Percentiles rank a stretch among this genome's conserved stretches.
Conservation (phyloP, 2,888 invertebrate genomes). For the Apotomis capreana region DNA sequence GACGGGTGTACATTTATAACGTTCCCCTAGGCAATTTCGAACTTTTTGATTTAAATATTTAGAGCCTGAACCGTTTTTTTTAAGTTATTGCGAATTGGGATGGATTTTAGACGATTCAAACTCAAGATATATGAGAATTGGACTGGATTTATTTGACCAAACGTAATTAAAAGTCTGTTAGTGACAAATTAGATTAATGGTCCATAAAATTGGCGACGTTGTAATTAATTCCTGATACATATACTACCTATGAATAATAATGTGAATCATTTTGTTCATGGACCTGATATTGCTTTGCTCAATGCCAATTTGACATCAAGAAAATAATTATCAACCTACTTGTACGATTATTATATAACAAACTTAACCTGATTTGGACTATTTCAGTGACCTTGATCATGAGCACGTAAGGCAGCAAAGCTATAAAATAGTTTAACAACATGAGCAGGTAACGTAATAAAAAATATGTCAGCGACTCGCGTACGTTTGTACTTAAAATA, state of each 20-base stretch:
- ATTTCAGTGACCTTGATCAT: too few relatives aligned
- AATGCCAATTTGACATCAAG: not conserved
- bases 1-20: conserved; percentile 65
- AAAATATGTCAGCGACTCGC: too few relatives aligned
- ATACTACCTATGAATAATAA: not conserved
- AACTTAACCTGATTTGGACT: too few relatives aligned
- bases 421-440: too few relatives aligned
- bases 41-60: conserved; percentile 60
- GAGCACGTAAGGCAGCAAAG: too few relatives aligned
- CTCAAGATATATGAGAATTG: conserved; percentile 20
- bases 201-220: conserved; percentile 11
- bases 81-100: conserved; percentile 21
- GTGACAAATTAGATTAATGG: conserved; percentile 28
- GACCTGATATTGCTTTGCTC: not conserved
- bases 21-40: conserved; percentile 55
- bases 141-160: conserved; percentile 15
- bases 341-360: too few relatives aligned
- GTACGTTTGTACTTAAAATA: too few relatives aligned
- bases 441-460: too few relatives aligned
- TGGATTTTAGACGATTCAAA: conserved; percentile 1
- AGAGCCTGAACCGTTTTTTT: conserved; percentile 47
- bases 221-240: conserved; percentile 15
- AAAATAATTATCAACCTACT: not conserved
- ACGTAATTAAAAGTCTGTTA: conserved; percentile 29
- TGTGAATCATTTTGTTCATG: not conserved